Base-by-base conservation (phyloP, 2,797 vertebrate species). In the Loriculus beryllinus region DNA sequence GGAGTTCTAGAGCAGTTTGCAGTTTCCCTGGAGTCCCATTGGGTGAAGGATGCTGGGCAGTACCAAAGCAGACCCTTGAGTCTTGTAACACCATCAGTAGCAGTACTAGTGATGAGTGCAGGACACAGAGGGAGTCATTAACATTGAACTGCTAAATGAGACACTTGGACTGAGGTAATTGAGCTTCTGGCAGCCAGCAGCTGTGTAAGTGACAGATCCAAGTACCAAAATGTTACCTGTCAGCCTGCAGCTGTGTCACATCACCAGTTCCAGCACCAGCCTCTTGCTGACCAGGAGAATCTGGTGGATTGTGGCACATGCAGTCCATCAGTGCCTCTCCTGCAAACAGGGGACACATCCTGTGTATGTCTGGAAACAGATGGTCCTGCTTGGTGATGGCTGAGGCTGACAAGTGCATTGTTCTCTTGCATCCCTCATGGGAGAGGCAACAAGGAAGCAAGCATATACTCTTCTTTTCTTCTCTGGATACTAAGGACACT, bases 31-130 rank as follows among this genome's bases (percentile, higher is more conserved):
- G 31, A 43, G 65, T 33, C 51, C 51, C 0, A 0, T 18, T 39
- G 31, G 25, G 13, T 80, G 71, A 47, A 45, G 19, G 23, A 23
- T 74, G 31, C 35, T 56, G 56, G 49, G 28, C 0, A 6, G 26
- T 17, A 33, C 2, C 4, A 59, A 91, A 52, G n/a, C 54, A 59
- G 54, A 39, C 31, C 20, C 57, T 71, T 0, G 0, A 19, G 62
- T 68, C 72, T 63, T 75, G 10, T 45, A 74, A 56, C 0, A 1
- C 20, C 19, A 25, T 64, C 43, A 48, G 14, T 1, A 33, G 65
- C 81, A 86, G 62, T 39, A 64, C 16, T 67, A 7, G 37, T 33
- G 62, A 22, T 31, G 42, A 81, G 37, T 6, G 40, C 40, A 28
- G 64, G 45, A 60, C 0, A 2, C 45, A 23, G 29, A 6, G 15